Conservation (phyloP, 30 jellyfish, hydroid and myxozoan species). For the Catostylus mosaicus region DNA sequence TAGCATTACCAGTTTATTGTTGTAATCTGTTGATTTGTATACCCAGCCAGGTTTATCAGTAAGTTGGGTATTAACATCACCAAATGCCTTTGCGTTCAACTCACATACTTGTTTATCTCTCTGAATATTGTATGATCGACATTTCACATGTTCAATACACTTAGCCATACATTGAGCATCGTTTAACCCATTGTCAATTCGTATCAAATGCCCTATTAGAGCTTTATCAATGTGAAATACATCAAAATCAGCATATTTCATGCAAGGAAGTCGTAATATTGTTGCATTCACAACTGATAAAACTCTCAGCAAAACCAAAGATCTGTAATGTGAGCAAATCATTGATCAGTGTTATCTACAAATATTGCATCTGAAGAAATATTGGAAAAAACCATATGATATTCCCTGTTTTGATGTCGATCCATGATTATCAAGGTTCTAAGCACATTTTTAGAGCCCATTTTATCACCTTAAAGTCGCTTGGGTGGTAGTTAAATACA, state of each 20-base stretch:
- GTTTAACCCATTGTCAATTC: neutral
- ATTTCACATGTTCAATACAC: neutral
- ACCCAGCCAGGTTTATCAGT: neutral
- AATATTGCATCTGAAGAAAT: too few species aligned
- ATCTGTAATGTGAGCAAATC: too few species aligned
- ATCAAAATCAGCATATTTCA: conserved; percentile 11
- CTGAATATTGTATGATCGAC: conserved; percentile 28
- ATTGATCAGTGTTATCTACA: too few species aligned
- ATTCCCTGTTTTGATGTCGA: too few species aligned
- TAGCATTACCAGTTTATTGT: neutral
- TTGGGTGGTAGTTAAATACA: too few species aligned
- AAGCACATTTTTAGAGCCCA: too few species aligned
- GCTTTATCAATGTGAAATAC: neutral
- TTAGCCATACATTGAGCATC: conserved; percentile 23
- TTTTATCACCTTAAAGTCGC: too few species aligned
- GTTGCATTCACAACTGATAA: neutral
- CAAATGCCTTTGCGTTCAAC: conserved; percentile 4
- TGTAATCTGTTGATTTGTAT: conserved; percentile 17
- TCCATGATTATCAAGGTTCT: too few species aligned
- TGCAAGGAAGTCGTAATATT: conserved; percentile 14
- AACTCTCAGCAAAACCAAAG: neutral
- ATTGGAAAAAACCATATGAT: too few species aligned
- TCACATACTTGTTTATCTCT: neutral
- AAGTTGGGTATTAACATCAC: neutral
- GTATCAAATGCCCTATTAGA: neutral